Conservation (phyloP, 2,888 invertebrate genomes). For the Dryomyza anilis region DNA sequence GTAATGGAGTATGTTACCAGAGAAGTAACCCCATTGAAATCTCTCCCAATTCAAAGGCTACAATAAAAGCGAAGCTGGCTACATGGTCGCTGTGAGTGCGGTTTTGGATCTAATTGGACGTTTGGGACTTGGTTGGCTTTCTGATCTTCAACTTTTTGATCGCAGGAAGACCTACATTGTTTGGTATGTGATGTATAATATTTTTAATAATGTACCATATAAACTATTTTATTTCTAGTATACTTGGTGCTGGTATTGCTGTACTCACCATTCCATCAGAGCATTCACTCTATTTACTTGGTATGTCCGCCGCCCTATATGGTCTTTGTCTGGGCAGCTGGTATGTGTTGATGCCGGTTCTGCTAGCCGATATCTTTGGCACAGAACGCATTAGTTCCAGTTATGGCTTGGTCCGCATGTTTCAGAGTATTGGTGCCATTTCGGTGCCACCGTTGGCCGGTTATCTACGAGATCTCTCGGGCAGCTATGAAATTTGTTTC, state of each 20-base stretch:
- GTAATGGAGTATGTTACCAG: background rate
- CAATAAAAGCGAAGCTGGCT: constrained; percentile 65
- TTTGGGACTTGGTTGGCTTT: constrained; percentile 74
- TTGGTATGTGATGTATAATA: constrained; percentile 62
- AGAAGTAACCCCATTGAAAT: background rate
- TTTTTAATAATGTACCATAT: background rate
- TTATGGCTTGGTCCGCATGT: constrained; percentile 76
- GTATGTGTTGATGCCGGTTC: constrained; percentile 76
- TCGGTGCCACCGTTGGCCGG: constrained; percentile 76
- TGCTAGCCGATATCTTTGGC: constrained; percentile 76
- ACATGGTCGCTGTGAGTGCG: constrained; percentile 76
- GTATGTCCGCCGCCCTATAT: constrained; percentile 70
- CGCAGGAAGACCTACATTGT: constrained; percentile 73
- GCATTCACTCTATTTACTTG: constrained; percentile 69
- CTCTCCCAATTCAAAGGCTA: constrained; percentile 46
- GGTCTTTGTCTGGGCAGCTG: constrained; percentile 77
- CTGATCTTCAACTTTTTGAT: constrained; percentile 74
- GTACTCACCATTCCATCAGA: constrained; percentile 72
- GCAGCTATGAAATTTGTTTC: constrained; percentile 74
- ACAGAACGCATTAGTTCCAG: constrained; percentile 77
- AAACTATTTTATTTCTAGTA: constrained; percentile 60
- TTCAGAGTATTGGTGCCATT: constrained; percentile 76
- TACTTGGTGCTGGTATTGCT: constrained; percentile 71
- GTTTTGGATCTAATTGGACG: constrained; percentile 74
- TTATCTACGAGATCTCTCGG: constrained; percentile 70